Percentiles rank a stretch among this genome's conserved stretches.
These are phyloP conservation scores for Pongo abelii DNA, from an alignment of 2,113 vertebrate genomes.

Conservation along the genomic window DNA sequence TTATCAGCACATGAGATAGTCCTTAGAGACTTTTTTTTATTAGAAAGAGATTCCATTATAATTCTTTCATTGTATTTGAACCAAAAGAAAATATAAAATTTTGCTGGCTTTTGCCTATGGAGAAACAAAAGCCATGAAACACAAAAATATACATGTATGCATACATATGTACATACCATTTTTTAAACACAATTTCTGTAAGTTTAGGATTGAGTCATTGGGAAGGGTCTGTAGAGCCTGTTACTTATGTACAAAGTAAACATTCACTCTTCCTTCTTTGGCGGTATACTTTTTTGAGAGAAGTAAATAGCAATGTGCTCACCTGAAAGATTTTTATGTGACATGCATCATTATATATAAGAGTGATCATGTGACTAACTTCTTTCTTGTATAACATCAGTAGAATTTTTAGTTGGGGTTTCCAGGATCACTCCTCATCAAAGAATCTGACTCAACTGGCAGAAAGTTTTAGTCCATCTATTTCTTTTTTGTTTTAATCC, in stretches of 20 bases:
- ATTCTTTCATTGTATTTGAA: background rate
- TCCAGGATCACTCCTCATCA: background rate
- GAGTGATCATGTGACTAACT: background rate
- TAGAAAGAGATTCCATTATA: background rate
- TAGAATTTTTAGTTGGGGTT: background rate
- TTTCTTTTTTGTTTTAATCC: background rate
- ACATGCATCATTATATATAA: background rate
- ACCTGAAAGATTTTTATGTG: background rate
- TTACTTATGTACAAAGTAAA: background rate
- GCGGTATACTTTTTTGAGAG: background rate
- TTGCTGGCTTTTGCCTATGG: background rate
- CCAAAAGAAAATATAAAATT: background rate
- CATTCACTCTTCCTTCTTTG: background rate
- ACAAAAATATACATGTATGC: background rate
- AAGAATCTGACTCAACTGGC: background rate
- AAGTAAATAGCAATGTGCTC: background rate
- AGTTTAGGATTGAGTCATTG: background rate
- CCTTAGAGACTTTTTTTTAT: background rate
- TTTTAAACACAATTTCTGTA: background rate
- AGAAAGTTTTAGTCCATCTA: background rate
- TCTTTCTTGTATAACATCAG: background rate
- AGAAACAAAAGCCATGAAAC: background rate
- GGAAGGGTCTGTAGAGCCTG: background rate
- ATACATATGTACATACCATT: background rate
- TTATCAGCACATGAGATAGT: background rate